Base-by-base conservation (phyloP, 2,797 vertebrate species). In the Sternotherus odoratus region DNA sequence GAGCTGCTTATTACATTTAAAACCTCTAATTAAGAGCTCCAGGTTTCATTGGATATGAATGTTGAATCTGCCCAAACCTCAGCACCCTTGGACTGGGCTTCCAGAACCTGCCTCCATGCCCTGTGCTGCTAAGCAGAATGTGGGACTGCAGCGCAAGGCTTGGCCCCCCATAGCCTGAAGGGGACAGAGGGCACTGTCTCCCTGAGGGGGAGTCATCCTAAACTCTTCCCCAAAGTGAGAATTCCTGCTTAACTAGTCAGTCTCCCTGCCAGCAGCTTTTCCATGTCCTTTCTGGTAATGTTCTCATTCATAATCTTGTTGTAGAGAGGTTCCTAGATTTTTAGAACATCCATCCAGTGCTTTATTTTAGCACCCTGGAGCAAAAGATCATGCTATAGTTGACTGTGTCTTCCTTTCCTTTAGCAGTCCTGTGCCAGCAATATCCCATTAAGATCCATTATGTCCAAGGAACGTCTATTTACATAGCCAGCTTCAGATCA, bases 391-490 rank as follows among this genome's bases (percentile, higher is more conserved):
- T 50, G 21, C 36, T 30, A 13, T 12, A 49, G 1, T 19, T 8
- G 8, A 3, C 51, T 43, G 6, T 36, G 43, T n/a, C 46, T 48
- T 48, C 72, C 60, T 83, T 78, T 4, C 83, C 69, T 77, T 48
- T 75, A 50, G 88, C 95, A 85, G 79, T 80, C 56, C 93, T 1
- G 15, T 53, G 54, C 94, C 69, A 95, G 91, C 90, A 49, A 53
- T 17, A 0, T 17, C 9, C n/a, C 91, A 53, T 1, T 0, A 66
- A 36, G 50, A 33, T 43, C 69, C 86, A 86, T 4, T 36, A 72
- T 33, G 46, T 39, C 53, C 3, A 0, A 11, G 21, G 63, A 43
- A 53, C 36, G 82, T 88, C 80, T 0, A 0, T 11, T 28, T 50
- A 39, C 84, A 82, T 69, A 19, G 15, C 69, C 86, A 54, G 30